Evolutionary conservation across 2,113 vertebrate species (phyloP).

Genomic region (Cichladusa arquata): DNA sequence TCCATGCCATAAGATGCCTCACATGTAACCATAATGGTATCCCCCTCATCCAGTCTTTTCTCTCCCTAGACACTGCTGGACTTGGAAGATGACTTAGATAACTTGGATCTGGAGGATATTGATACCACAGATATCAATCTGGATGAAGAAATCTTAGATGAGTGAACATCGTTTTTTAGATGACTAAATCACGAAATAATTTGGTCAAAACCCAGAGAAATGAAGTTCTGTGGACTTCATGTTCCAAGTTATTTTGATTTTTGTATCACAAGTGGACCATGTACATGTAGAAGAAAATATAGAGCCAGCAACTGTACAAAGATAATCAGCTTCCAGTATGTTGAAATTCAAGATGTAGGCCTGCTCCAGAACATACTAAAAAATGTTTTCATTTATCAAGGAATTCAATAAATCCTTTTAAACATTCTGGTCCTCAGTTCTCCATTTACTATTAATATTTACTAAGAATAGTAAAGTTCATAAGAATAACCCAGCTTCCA

Average conservation of each 20-base stretch:
- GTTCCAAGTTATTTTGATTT: slow-evolving; percentile 24
- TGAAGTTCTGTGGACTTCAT: background rate
- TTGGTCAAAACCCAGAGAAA: background rate
- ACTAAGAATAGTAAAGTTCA: background rate
- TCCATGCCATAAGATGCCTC: accelerated
- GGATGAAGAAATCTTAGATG: slow-evolving; percentile 92
- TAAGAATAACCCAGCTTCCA: background rate
- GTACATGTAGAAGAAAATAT: background rate
- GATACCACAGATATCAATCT: slow-evolving; percentile 96
- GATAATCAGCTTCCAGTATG: background rate
- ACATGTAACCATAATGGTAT: accelerated
- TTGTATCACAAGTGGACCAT: slow-evolving; percentile 33
- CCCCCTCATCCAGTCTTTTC: background rate
- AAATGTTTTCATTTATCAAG: background rate
- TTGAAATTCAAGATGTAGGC: background rate
- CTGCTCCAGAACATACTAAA: background rate
- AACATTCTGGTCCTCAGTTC: background rate
- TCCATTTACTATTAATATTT: background rate
- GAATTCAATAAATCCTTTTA: slow-evolving; percentile 36
- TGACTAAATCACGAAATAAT: slow-evolving; percentile 31
- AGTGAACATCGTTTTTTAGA: slow-evolving; percentile 67
- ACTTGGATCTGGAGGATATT: slow-evolving; percentile 95
- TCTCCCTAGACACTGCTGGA: slow-evolving; percentile 84
- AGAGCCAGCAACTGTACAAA: background rate
- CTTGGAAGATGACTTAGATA: slow-evolving; percentile 93